Conservation (phyloP, 2,113 vertebrate genomes). For the Pseudolaguvia tuberculata region DNA sequence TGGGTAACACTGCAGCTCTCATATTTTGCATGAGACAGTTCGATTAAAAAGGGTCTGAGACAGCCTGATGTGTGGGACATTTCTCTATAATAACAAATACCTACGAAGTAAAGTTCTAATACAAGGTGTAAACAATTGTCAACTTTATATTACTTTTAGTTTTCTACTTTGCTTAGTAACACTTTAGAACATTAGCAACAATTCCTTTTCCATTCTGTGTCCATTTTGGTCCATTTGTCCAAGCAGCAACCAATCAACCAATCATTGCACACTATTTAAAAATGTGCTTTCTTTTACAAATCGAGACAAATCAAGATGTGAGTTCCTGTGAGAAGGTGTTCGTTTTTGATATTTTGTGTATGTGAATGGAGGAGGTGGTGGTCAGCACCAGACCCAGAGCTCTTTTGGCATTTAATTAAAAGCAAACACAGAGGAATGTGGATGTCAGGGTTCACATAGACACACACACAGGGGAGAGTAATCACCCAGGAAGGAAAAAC, state of each 20-base stretch:
- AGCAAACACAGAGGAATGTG: slow-evolving; percentile 43
- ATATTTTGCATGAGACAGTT: neutral
- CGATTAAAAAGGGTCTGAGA: neutral
- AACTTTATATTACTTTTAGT: neutral
- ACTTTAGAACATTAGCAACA: too few species aligned
- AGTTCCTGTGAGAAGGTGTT: neutral
- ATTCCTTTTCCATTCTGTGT: too few species aligned
- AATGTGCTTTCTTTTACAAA: neutral
- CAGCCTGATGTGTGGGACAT: neutral
- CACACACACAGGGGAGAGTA: neutral
- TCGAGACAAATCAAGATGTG: neutral
- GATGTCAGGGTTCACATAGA: neutral
- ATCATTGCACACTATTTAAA: too few species aligned
- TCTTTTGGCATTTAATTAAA: slow-evolving; percentile 47
- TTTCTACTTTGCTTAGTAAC: too few species aligned
- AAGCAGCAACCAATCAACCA: too few species aligned
- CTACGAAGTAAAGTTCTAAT: neutral
- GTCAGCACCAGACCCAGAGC: neutral
- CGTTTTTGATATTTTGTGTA: slow-evolving; percentile 20
- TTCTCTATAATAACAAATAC: neutral
- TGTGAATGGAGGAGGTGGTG: neutral
- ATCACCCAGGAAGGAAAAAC: slow-evolving; percentile 43
- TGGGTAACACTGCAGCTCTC: neutral
- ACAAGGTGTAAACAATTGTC: neutral
- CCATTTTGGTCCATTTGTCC: too few species aligned